Evolutionary conservation across 1,140 invertebrate genomes (phyloP), one percentile per base, ranked within the genome.

Genomic region (Micrasema longulum): DNA sequence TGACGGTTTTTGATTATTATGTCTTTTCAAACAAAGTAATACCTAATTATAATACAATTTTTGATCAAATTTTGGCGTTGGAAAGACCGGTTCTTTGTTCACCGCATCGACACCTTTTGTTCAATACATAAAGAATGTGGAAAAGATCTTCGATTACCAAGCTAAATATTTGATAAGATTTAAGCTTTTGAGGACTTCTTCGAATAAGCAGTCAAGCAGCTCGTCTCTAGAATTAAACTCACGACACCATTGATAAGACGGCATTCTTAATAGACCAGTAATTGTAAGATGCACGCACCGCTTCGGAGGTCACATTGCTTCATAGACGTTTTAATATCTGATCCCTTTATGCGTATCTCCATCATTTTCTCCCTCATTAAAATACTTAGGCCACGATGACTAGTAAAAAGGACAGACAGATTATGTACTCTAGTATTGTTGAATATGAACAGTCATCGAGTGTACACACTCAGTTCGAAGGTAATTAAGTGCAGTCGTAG

Each of bases 291-390:
- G 53, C 53, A 57, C 53, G 26, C 53, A 1, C n/a, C n/a, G 31
- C 36, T 20, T 20, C 16, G 31, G 36, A 60, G 35, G 55, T 60
- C 55, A 52, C 16, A 20, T 60, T 55, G 23, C 52, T 55, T 35
- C 23, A 55, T 31, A 55, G 52, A 36, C 12, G 6, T 55, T 35
- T 55, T 14, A 35, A 7, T 14, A 10, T 60, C n/a, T 41, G 48
- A 60, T 60, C 55, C 55, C 31, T 60, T 60, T 60, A 60, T 60
- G 35, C n/a, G 36, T 18, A 14, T 38, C 35, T 60, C 55, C 14
- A 60, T 20, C 10, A 60, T 18, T 22, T 41, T 41, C 55, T 60
- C 55, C 36, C 35, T 38, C 31, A 20, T 41, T 52, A 60, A 14
- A 38, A 60, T 18, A 18, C 16, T 38, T 18, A 60, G n/a, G 22